Evolutionary conservation across 2,113 vertebrate genomes (phyloP).

Genomic region (Zapus hudsonius): DNA sequence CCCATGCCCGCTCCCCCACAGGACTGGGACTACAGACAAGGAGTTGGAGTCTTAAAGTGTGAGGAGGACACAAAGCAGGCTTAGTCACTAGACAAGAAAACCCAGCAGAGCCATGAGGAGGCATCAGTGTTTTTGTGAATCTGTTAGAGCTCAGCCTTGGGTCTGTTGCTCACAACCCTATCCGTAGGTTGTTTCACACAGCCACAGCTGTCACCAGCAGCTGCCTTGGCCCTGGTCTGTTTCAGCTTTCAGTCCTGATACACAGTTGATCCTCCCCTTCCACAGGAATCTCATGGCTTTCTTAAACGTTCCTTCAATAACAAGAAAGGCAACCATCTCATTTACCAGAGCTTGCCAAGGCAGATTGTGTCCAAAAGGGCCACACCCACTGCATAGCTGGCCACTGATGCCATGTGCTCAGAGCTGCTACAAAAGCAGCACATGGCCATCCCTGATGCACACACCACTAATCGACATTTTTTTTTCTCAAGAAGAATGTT

Average conservation of each 20-base stretch:
- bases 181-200: background rate
- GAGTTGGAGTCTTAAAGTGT: conserved; percentile 8
- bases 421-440: background rate
- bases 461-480: background rate
- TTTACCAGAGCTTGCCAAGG: background rate
- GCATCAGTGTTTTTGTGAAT: background rate
- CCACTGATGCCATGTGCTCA: background rate
- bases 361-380: background rate
- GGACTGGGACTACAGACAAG: too few species aligned
- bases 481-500: background rate
- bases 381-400: background rate
- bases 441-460: background rate
- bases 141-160: background rate
- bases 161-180: background rate
- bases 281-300: background rate
- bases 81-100: conserved; percentile 33
- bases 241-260: background rate
- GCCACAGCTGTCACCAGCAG: rapidly evolving
- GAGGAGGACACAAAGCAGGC: conserved; percentile 57
- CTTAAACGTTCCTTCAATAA: conserved; percentile 12
- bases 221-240: background rate
- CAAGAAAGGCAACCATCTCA: background rate
- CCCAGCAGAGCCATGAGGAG: background rate
- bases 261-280: background rate
- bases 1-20: too few species aligned